Evolutionary conservation across 2,797 vertebrate genomes (phyloP).

Genomic region (Vultur gryphus): DNA sequence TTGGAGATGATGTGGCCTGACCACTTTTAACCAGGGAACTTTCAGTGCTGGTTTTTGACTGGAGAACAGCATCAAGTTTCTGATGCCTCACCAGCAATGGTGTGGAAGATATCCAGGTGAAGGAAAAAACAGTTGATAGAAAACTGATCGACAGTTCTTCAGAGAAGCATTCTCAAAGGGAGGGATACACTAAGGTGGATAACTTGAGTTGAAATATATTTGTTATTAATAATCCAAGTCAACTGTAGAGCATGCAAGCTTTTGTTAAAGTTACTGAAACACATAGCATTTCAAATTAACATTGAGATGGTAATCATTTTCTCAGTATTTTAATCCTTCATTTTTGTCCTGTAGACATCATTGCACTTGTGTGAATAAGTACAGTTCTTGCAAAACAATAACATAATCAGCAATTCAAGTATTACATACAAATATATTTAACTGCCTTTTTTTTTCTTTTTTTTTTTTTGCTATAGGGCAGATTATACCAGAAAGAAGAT

Average conservation of each 20-base stretch:
- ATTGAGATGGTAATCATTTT: background rate
- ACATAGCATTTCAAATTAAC: background rate
- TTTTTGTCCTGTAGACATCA: background rate
- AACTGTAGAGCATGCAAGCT: background rate
- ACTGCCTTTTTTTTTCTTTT: background rate
- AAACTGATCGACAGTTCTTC: background rate
- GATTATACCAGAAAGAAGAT: conserved; percentile 81
- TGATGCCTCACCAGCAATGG: background rate
- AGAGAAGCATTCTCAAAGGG: background rate
- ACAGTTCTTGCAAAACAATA: background rate
- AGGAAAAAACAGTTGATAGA: background rate
- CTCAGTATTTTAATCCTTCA: background rate
- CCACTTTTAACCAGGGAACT: background rate
- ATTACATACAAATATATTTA: background rate
- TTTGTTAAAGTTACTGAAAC: background rate
- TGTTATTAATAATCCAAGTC: background rate
- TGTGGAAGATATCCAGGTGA: background rate
- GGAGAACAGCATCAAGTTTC: background rate
- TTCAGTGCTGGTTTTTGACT: background rate
- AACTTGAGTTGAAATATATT: background rate
- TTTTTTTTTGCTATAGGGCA: conserved; percentile 74
- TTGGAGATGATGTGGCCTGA: background rate
- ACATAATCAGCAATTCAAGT: background rate
- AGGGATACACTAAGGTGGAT: background rate
- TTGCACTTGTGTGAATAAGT: background rate